A percentile compares a stretch with the other conserved stretches of the same genome.
These are phyloP conservation scores for Cylloceria caligata DNA, from an alignment of 2,888 invertebrate species.

Conservation along the genomic window DNA sequence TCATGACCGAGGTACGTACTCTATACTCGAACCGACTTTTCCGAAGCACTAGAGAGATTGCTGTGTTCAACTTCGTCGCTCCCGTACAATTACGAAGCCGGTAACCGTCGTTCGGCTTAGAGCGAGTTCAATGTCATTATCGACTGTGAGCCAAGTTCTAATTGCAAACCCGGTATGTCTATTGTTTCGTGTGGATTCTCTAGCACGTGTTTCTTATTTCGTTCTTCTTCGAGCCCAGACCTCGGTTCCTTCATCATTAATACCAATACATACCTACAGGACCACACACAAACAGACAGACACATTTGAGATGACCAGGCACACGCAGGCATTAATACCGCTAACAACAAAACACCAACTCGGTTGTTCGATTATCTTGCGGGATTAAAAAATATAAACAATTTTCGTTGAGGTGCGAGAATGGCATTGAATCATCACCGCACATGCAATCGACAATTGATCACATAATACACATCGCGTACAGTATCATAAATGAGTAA, in stretches of 20 bases:
- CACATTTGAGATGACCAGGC: no score
- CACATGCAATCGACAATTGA: conserved; percentile 14
- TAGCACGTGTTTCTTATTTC: conserved; percentile 24
- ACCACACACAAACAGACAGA: no score
- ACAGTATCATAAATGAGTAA: not conserved
- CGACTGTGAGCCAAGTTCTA: conserved; percentile 51
- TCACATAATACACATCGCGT: not conserved
- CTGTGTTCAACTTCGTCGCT: not conserved
- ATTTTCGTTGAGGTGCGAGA: conserved; percentile 51
- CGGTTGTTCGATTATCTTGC: conserved; percentile 27
- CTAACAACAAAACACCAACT: conserved; percentile 12
- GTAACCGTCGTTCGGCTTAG: conserved; percentile 8
- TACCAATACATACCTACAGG: not conserved
- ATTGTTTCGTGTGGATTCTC: not conserved
- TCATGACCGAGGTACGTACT: not conserved
- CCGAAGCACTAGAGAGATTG: not conserved
- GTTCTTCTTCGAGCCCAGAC: not conserved
- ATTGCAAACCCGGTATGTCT: conserved; percentile 33
- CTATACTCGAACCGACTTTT: not conserved
- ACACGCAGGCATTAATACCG: no score
- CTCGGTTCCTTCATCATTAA: not conserved
- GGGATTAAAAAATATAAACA: conserved; percentile 22
- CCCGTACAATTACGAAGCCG: conserved; percentile 1
- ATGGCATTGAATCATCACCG: conserved; percentile 41
- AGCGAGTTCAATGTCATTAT: conserved; percentile 59